phyloP scores from a whole-genome alignment of 2,797 vertebrate species.

The Pteropus rufus region DNA sequence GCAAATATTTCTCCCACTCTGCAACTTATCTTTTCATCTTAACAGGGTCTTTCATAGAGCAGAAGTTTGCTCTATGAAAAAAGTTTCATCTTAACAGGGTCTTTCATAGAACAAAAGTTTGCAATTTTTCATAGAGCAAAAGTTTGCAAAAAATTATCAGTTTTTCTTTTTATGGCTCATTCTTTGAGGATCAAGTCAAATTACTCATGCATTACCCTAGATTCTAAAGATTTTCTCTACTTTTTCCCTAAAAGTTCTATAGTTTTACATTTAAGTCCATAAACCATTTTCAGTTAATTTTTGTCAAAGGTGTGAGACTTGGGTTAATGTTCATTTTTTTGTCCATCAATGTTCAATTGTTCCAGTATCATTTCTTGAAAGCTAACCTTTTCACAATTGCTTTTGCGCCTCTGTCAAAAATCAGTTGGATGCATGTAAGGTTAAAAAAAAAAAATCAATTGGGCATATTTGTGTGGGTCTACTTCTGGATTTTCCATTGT shows the following conservation, averaged over 20 bases:
- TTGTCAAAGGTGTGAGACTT: neutral
- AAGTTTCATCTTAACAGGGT: neutral
- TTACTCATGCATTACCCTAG: neutral
- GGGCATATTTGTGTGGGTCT: neutral
- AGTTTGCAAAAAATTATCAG: neutral
- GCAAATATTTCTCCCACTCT: neutral
- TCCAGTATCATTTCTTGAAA: neutral
- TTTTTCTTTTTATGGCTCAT: neutral
- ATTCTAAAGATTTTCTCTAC: neutral
- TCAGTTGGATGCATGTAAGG: neutral
- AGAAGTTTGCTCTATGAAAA: neutral
- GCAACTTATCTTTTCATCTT: neutral
- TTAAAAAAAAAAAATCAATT: neutral
- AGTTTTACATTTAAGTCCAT: neutral
- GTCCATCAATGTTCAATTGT: neutral
- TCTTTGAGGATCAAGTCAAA: neutral
- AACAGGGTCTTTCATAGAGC: neutral
- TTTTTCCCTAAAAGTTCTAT: neutral
- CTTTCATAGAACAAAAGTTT: neutral
- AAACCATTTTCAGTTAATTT: neutral
- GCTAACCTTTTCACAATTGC: neutral
- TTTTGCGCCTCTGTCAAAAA: neutral
- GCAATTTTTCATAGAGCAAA: neutral
- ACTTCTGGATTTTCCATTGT: neutral
- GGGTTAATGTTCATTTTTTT: neutral